Base-by-base conservation (phyloP, 2,113 vertebrate species). In the Oreocharis arfaki region DNA sequence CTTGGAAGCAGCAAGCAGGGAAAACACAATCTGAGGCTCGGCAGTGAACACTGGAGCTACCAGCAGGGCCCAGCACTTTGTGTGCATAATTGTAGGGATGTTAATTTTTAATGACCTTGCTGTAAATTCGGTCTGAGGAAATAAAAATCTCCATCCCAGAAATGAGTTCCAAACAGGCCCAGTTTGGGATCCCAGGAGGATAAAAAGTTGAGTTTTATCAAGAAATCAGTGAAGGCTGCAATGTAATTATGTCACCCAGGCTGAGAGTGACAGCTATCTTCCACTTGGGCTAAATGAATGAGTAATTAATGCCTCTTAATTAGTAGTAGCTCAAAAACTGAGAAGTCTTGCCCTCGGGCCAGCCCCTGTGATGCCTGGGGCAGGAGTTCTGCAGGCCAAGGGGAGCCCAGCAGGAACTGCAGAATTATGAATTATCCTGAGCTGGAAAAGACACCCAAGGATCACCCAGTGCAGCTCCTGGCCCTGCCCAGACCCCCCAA, bases 401-500 rank as follows among this genome's bases (percentile, higher is more conserved):
- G 57, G 28, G 20, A 89, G 8, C 21, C 32, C 47, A 32, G 12
- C 0, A 49, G 42, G 44, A 74, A 74, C 1, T 37, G 44, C 1
- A 65, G 52, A 24, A 24, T 53, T 13, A 33, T 24, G 4, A 37
- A 81, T 44, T 23, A 28, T 20, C 27, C 28, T 14, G 33, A 81
- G 27, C 0, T 65, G 52, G 59, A 55, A 81, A 18, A 37, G 68
- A n/a, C 27, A 26, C 27, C 6, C 15, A 16, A 42, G 22, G 76
- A 33, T 13, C 44, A 28, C 1, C 3, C 0, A 81, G 3, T 2
- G 0, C 32, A 3, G 0, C 21, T 0, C 32, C 32, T 16, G 12
- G 3, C 50, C 41, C 84, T 79, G 74, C 56, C 1, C 65, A 70
- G 64, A 24, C 21, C 4, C 37, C 63, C 64, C 74, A 69, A 2